A percentile compares a stretch with the other conserved stretches of the same genome.
Conservation (phyloP, 2,113 vertebrate genomes). For the Chaenogobius annularis region DNA sequence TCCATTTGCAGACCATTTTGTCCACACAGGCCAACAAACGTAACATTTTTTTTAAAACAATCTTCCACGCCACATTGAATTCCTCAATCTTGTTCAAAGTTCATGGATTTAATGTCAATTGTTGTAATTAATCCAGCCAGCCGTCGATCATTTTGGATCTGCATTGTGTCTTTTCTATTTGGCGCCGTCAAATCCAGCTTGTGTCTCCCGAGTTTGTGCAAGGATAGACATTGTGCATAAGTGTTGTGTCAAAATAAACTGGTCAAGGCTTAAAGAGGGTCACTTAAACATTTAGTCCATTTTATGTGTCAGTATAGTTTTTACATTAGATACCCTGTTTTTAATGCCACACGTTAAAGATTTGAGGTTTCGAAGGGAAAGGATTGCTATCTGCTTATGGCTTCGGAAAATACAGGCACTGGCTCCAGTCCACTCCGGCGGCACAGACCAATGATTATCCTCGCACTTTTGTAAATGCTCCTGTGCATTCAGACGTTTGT, state of each 20-base stretch:
- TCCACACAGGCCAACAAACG: neutral
- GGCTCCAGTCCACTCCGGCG: neutral
- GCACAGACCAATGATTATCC: conserved; percentile 1
- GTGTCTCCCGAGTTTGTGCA: conserved; percentile 6
- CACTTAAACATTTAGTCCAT: neutral
- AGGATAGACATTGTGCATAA: conserved; percentile 8
- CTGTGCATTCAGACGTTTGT: neutral
- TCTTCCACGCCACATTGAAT: neutral
- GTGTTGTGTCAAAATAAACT: neutral
- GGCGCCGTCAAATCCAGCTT: neutral
- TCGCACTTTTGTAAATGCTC: neutral
- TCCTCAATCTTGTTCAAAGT: neutral
- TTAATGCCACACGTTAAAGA: conserved; percentile 27
- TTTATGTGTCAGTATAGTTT: neutral
- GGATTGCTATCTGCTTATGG: neutral
- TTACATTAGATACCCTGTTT: conserved; percentile 7
- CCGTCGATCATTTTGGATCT: neutral
- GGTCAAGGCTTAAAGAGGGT: conserved; percentile 1
- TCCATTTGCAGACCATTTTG: neutral
- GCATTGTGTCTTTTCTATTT: neutral
- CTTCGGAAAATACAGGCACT: conserved; percentile 6
- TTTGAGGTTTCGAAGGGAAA: conserved; percentile 15
- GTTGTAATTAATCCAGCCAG: neutral
- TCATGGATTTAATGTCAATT: neutral
- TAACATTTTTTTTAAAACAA: neutral